Base-by-base conservation (phyloP, 92 coral and sea anemone species). In the Palythoa heliodiscus region DNA sequence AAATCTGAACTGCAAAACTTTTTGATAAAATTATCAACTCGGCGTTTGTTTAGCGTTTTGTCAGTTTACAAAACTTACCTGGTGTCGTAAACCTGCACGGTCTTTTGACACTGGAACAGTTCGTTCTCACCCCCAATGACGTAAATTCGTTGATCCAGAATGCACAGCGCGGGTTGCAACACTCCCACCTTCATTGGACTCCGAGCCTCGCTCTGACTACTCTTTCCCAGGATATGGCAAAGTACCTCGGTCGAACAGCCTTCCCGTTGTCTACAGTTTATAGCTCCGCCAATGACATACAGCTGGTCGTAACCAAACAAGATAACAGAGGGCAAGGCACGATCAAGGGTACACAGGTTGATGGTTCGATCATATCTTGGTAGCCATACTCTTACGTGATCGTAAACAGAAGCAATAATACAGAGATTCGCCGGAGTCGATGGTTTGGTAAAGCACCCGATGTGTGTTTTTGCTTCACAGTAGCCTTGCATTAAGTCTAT, bases 61-160 rank as follows among this genome's bases (percentile, higher is more conserved):
- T 1, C 1, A 29, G 0, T 29, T 29, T 29, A 29, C 35, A 29
- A 29, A 29, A 64, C 58, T 15, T 9, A 79, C 84, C 73, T 63
- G 6, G 84, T 63, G 58, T 79, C 84, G 55, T 79, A 79, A 40
- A 67, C 84, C 84, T 79, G 84, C n/a, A 79, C 84, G 2, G 38
- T 79, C 40, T 63, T 79, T 11, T 61, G 58, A 24, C 84, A 63
- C 39, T 79, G 71, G 39, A 69, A 40, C 38, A 40, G 52, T 20
- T 79, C 35, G 55, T 79, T 79, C 24, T 79, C 84, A 39, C 84
- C 84, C 3, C 84, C 84, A 37, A 79, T 79, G 57, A 79, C 84
- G 55, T 79, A 79, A 20, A 79, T 64, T 25, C 20, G 58, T 38
- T 79, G 73, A 25, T 69, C 84, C 72, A 79, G 40, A 64, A 52